Evolutionary conservation across 2,797 vertebrate species (phyloP), one percentile per base, ranked within the genome.

Genomic region (Hemibagrus guttatus): DNA sequence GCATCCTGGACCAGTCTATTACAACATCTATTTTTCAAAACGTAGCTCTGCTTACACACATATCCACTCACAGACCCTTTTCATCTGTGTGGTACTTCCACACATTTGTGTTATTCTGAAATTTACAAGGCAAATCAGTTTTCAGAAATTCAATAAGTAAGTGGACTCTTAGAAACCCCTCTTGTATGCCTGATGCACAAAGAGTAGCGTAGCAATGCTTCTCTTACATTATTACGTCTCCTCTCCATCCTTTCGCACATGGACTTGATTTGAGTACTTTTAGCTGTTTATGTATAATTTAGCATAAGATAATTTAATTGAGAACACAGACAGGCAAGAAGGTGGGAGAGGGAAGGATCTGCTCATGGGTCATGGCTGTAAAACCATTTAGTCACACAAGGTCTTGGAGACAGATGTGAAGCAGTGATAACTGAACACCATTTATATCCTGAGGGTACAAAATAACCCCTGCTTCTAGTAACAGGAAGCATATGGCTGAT

Each of bases 81-180:
- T 46, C 14, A 39, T 61, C 46, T 89, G 16, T 52, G 9, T 52
- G 59, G 54, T 31, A 74, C 80, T 46, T 81, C 21, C 46, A 66
- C 42, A 52, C 76, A 80, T 81, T 52, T 71, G 17, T 35, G n/a
- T 31, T 78, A 84, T 76, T 87, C 78, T 31, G 31, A 61, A 49
- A 85, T 86, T 63, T 85, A 64, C 81, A 84, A 87, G 66, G 81
- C 80, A 87, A 86, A 88, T 85, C 59, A 71, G 66, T 49, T 31
- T 69, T 86, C 39, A 52, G 54, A 86, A 81, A 78, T 75, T 68
- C 17, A 56, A 7, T 39, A 80, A 42, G 31, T 13, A 61, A 80
- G 66, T 61, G 76, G 63, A 86, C 76, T 64, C 66, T 52, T 63
- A 31, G 42, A 52, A 17, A 68, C 35, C 11, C 23, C 31, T 69